These are phyloP conservation scores for Carterocephalus palaemon DNA, from an alignment of 2,888 invertebrate species.

Conservation along the genomic window DNA sequence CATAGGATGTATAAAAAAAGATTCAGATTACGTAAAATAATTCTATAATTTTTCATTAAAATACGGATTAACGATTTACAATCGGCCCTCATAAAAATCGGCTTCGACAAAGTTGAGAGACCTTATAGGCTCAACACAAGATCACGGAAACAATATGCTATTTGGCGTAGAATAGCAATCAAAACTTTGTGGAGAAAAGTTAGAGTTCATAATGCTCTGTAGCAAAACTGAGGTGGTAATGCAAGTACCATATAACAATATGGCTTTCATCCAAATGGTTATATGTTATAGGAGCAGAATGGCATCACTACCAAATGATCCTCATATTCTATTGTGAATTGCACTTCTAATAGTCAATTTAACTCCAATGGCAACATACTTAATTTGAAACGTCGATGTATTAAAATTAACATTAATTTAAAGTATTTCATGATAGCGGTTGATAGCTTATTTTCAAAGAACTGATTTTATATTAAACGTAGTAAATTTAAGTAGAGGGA, in stretches of 20 bases:
- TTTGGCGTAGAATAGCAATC: background rate
- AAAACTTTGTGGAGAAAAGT: background rate
- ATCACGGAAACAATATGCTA: conserved; percentile 14
- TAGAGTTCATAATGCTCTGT: conserved; percentile 7
- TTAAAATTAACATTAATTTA: no score
- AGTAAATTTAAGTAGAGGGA: no score
- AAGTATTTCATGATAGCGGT: no score
- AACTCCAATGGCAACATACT: conserved; percentile 36
- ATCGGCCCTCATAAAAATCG: conserved; percentile 37
- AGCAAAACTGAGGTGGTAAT: conserved; percentile 29
- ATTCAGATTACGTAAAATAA: background rate
- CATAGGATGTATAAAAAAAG: no score
- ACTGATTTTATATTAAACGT: no score
- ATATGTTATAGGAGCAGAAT: conserved; percentile 35
- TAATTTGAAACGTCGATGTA: conserved; percentile 1
- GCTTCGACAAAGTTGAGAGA: conserved; percentile 42
- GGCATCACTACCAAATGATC: conserved; percentile 31
- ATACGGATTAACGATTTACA: conserved; percentile 1
- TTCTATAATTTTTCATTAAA: conserved; percentile 9
- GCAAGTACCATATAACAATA: conserved; percentile 32
- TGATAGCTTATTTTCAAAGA: no score
- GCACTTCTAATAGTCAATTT: conserved; percentile 42
- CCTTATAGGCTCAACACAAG: conserved; percentile 38
- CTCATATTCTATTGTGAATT: conserved; percentile 38
- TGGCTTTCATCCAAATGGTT: conserved; percentile 42